Conservation (phyloP, 2,888 invertebrate genomes). For the Cylloceria caligata region DNA sequence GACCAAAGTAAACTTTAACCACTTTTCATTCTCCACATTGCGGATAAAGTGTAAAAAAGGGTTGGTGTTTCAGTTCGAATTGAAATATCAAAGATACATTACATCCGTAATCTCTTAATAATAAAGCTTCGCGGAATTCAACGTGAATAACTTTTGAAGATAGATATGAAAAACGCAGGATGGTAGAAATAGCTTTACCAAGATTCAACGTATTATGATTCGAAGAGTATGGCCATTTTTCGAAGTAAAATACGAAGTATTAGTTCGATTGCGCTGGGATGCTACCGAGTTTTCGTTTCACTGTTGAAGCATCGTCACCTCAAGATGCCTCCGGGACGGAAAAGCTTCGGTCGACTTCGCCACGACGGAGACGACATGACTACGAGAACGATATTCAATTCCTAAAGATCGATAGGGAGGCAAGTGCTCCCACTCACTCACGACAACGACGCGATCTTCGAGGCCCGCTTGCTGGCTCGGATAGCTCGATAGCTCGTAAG, state of each 20-base stretch:
- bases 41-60: too few relatives aligned
- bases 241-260: slow-evolving; percentile 40
- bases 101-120: too few relatives aligned
- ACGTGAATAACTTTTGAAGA: background rate
- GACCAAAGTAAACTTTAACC: too few relatives aligned
- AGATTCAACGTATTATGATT: slow-evolving; percentile 19
- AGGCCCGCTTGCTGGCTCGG: slow-evolving; percentile 34
- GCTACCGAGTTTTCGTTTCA: slow-evolving; percentile 60
- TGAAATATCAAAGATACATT: too few relatives aligned
- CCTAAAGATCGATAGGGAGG: slow-evolving; percentile 29
- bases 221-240: slow-evolving; percentile 43
- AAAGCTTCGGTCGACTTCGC: slow-evolving; percentile 39
- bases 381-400: slow-evolving; percentile 58
- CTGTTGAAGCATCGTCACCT: slow-evolving; percentile 26
- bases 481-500: slow-evolving; percentile 41
- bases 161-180: background rate
- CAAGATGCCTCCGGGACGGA: slow-evolving; percentile 45
- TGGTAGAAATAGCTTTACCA: slow-evolving; percentile 1
- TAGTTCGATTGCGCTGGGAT: slow-evolving; percentile 42
- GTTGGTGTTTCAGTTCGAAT: too few relatives aligned
- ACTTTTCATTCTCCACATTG: too few relatives aligned
- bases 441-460: slow-evolving; percentile 37
- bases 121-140: background rate
- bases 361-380: slow-evolving; percentile 31
- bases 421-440: slow-evolving; percentile 19